phyloP scores from a whole-genome alignment of 1,140 invertebrate species.

The Gonatopus flavifemur region DNA sequence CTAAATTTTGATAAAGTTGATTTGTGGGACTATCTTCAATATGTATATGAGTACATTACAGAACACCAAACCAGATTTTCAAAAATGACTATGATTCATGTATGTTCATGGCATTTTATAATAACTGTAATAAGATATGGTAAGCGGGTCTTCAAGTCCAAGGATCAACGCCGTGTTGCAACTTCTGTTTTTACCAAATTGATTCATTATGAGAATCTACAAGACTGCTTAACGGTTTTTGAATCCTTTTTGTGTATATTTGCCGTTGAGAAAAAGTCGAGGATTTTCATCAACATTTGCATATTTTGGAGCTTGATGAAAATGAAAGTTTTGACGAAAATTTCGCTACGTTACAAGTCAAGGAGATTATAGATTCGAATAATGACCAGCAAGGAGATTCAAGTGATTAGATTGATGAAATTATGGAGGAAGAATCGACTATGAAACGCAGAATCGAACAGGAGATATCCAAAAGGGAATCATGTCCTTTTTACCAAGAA shows the following conservation, averaged over 20 bases:
- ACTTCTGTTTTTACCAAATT: neutral
- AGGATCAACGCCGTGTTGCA: no score
- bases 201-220: neutral
- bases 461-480: neutral
- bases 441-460: neutral
- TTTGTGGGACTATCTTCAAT: neutral
- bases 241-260: neutral
- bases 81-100: conserved; percentile 4
- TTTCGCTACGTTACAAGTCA: no score
- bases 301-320: no score
- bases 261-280: neutral
- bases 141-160: neutral
- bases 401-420: neutral
- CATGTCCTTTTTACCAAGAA: neutral
- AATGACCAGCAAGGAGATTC: neutral
- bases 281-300: neutral
- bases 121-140: neutral
- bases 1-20: neutral
- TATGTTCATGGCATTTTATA: conserved; percentile 8
- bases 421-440: neutral
- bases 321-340: no score
- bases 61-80: neutral
- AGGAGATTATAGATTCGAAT: no score
- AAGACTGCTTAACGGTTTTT: neutral
- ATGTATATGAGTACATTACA: neutral